Evolutionary conservation across 2,797 vertebrate genomes (phyloP).

Genomic region (Scolopax rusticola): DNA sequence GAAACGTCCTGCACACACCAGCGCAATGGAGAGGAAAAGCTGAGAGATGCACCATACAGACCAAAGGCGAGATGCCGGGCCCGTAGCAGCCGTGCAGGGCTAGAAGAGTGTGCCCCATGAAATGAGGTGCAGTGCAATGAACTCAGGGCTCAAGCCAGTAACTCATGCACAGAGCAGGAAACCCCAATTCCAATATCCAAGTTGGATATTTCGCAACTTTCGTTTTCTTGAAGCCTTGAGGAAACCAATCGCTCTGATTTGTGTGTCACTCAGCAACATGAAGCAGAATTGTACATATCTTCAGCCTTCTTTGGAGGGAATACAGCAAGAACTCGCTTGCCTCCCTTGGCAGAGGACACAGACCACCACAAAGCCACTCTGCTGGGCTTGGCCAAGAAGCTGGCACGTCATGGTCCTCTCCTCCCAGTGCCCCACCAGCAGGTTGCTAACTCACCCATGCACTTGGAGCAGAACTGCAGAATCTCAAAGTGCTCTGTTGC

Average conservation of each 20-base stretch:
- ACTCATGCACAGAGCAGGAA: not conserved
- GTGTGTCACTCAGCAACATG: accelerated
- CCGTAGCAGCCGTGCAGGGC: not conserved
- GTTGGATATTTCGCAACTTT: not conserved
- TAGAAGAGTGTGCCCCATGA: not conserved
- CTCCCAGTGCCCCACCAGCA: not conserved
- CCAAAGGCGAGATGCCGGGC: accelerated
- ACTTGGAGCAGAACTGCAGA: not conserved
- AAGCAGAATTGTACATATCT: not conserved
- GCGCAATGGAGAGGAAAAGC: not conserved
- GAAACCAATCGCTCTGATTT: not conserved
- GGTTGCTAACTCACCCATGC: not conserved
- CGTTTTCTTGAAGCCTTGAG: not conserved
- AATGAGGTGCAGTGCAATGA: accelerated
- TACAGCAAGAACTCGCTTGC: not conserved
- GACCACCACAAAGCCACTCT: not conserved
- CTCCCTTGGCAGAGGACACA: not conserved
- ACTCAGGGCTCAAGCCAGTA: not conserved
- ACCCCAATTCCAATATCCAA: not conserved
- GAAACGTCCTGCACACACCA: accelerated
- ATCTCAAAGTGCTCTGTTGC: not conserved
- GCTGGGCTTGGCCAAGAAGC: not conserved
- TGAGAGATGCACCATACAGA: not conserved
- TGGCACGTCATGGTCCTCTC: not conserved
- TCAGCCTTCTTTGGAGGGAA: not conserved